Evolutionary conservation across 2,888 invertebrate genomes (phyloP), one percentile per base, ranked within the genome.

Genomic region (Nymphalis c-album): DNA sequence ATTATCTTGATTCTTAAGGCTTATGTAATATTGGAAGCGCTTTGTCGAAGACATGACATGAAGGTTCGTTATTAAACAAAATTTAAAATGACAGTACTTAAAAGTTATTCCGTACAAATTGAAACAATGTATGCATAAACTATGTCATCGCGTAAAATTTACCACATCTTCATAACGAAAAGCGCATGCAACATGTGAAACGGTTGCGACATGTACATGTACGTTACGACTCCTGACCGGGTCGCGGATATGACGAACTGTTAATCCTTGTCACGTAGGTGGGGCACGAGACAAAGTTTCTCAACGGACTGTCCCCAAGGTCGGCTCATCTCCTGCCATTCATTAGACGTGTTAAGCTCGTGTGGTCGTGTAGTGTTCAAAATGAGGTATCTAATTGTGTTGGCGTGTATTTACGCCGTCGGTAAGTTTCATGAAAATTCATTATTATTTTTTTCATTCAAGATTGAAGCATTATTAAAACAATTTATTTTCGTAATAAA

Each of bases 301-400:
- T 80, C 84, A 87, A 87, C 79, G 80, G 84, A 80, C 80, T 83
- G 84, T 82, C 85, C 81, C 80, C 89, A 91, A 91, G 91, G 91
- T 83, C 86, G 75, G 76, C 76, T 74, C 78, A 68, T 75, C 76
- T 76, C 80, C 76, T 76, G 77, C 74, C 79, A 81, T 77, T 88
- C 87, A 84, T 82, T 83, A 80, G 77, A 76, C 76, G 82, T 79
- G 79, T 77, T 75, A 80, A 83, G 81, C 83, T 85, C 78, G 82
- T 75, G 80, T 80, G 80, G 83, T 78, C 85, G 83, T 78, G 81
- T 81, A 76, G 73, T 69, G 76, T 82, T 74, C 73, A 75, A 80
- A 74, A 90, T 88, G 87, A 83, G 80, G 80, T 79, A 81, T 80
- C 78, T 88, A 72, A 78, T 88, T 72, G 79, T 90, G 75, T 75